Percentiles rank a stretch among this genome's conserved stretches.
Conservation (phyloP, 2,888 invertebrate species). For the Sipha maydis region DNA sequence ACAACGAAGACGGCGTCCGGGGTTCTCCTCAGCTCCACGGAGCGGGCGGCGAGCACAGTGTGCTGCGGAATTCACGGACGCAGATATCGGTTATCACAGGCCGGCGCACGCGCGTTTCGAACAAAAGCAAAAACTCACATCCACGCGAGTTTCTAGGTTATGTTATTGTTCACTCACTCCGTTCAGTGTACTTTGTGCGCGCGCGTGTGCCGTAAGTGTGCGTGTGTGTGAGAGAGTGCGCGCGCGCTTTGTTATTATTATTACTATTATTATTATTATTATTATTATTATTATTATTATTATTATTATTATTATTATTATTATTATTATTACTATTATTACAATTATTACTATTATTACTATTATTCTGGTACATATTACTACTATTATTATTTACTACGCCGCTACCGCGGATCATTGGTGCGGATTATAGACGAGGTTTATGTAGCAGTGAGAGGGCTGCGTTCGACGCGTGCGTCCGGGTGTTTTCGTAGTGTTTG, state of each 20-base stretch:
- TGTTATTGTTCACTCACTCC: constrained; percentile 25
- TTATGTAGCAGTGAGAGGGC: too few species aligned
- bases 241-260: not conserved
- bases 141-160: constrained; percentile 46
- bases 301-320: not conserved
- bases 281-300: not conserved
- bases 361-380: not conserved
- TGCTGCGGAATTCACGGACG: constrained; percentile 25
- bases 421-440: not conserved
- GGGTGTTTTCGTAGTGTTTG: too few species aligned
- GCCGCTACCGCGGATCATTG: not conserved
- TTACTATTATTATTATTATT: constrained; percentile 23
- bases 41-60: not conserved
- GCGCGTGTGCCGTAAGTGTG: too few species aligned
- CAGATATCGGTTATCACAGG: not conserved
- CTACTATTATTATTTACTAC: not conserved
- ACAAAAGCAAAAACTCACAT: not conserved
- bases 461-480: too few species aligned
- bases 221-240: not conserved
- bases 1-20: not conserved
- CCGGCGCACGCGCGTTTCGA: not conserved
- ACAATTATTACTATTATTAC: not conserved
- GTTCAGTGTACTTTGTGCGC: not conserved
- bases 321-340: not conserved
- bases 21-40: not conserved